Percentiles rank a stretch among this genome's conserved stretches.
Evolutionary conservation across 92 coral and sea anemone genomes (phyloP).

Genomic region (Porites lobata): DNA sequence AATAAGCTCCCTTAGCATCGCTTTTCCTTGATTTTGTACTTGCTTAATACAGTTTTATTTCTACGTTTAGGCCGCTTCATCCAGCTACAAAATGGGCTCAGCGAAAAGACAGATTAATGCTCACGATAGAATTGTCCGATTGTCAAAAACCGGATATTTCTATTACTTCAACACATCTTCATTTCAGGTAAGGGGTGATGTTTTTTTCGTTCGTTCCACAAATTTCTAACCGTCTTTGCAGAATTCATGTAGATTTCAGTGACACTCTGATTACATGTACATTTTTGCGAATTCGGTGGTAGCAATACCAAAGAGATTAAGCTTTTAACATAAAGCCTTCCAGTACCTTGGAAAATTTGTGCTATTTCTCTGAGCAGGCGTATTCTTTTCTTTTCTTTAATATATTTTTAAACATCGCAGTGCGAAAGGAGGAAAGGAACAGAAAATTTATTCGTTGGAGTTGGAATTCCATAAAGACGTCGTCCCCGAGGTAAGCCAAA

Average conservation of each 20-base stretch:
- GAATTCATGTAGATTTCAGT: background rate
- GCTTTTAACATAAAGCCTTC: background rate
- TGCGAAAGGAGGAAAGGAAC: slow-evolving; percentile 89
- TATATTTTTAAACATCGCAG: slow-evolving; percentile 45
- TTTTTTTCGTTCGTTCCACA: background rate
- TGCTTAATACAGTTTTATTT: background rate
- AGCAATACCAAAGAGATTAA: slow-evolving; percentile 6
- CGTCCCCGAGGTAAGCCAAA: slow-evolving; percentile 78
- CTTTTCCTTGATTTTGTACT: background rate
- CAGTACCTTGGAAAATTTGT: background rate
- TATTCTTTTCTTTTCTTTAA: background rate
- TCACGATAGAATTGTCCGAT: slow-evolving; percentile 90
- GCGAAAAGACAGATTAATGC: slow-evolving; percentile 81
- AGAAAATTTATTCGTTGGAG: slow-evolving; percentile 81
- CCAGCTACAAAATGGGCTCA: slow-evolving; percentile 96
- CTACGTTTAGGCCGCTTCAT: slow-evolving; percentile 62
- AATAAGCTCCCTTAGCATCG: background rate
- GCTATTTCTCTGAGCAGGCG: background rate
- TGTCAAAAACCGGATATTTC: slow-evolving; percentile 75
- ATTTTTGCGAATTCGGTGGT: background rate
- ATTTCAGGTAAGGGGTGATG: slow-evolving; percentile 81
- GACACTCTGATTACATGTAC: background rate
- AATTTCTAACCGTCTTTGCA: background rate
- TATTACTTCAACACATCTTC: slow-evolving; percentile 67
- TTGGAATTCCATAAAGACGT: slow-evolving; percentile 80